Conservation (phyloP, 2,797 vertebrate genomes). For the Salmo trutta region DNA sequence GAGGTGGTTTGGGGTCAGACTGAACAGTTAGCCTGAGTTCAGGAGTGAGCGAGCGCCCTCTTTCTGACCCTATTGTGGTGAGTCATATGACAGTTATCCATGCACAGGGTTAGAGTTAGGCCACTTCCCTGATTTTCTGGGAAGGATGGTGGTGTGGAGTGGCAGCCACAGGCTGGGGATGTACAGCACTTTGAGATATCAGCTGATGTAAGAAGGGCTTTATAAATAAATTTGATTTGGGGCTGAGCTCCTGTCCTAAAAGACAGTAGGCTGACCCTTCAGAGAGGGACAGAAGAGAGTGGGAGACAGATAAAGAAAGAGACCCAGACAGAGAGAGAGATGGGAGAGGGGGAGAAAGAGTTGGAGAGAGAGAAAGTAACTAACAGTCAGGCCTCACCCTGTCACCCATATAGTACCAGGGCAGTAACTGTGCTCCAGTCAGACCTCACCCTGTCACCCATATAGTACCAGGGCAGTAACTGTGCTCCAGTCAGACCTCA, state of each 20-base stretch:
- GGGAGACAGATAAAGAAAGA: background rate
- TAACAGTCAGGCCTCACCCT: no score
- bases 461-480: no score
- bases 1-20: conserved; percentile 54
- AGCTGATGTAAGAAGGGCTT: no score
- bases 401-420: no score
- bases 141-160: conserved; percentile 69
- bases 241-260: conserved; percentile 70
- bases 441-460: no score
- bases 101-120: conserved; percentile 68
- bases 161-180: conserved; percentile 68
- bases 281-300: conserved; percentile 16
- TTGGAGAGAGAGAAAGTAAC: no score
- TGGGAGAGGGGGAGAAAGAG: no score
- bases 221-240: no score
- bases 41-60: conserved; percentile 62
- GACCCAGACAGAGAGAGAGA: background rate
- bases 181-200: no score
- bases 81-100: conserved; percentile 77
- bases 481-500: no score
- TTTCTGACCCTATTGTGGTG: conserved; percentile 74
- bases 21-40: conserved; percentile 70
- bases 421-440: no score
- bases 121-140: conserved; percentile 78
- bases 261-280: conserved; percentile 68